These are phyloP conservation scores for Lepidurus apus DNA, from an alignment of 1,140 invertebrate genomes.

Conservation along the genomic window DNA sequence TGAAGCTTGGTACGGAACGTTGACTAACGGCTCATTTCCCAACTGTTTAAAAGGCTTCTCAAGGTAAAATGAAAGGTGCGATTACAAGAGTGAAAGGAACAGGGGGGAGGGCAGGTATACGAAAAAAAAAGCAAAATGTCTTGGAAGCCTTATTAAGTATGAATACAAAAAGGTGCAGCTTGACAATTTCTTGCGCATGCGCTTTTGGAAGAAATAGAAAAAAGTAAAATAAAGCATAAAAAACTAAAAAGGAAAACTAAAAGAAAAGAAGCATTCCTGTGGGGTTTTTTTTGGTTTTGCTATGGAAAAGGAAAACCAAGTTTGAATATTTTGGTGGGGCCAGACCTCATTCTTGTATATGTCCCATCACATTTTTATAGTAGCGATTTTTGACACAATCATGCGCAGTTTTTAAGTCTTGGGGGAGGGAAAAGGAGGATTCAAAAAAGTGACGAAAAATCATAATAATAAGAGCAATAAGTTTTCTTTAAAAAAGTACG, in stretches of 20 bases:
- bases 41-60: background rate
- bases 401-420: slow-evolving; percentile 14
- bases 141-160: slow-evolving; percentile 18
- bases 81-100: slow-evolving; percentile 8
- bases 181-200: background rate
- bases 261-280: background rate
- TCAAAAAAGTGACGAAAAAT: background rate
- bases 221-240: background rate
- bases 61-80: slow-evolving; percentile 21
- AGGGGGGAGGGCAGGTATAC: background rate
- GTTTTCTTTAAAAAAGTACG: background rate
- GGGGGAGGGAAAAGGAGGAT: background rate
- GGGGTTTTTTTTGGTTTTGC: background rate
- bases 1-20: background rate
- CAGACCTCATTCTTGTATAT: slow-evolving; percentile 26
- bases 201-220: slow-evolving; percentile 18
- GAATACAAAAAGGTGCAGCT: slow-evolving; percentile 24
- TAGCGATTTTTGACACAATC: slow-evolving; percentile 15
- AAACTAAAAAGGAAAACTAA: background rate
- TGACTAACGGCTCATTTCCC: background rate
- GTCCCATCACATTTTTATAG: slow-evolving; percentile 19
- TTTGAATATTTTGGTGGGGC: slow-evolving; percentile 15
- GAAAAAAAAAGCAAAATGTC: slow-evolving; percentile 24
- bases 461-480: background rate
- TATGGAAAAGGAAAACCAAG: background rate